A percentile compares a stretch with the other conserved stretches of the same genome.
phyloP scores from a whole-genome alignment of 2,797 vertebrate genomes.

The Miichthys miiuy region DNA sequence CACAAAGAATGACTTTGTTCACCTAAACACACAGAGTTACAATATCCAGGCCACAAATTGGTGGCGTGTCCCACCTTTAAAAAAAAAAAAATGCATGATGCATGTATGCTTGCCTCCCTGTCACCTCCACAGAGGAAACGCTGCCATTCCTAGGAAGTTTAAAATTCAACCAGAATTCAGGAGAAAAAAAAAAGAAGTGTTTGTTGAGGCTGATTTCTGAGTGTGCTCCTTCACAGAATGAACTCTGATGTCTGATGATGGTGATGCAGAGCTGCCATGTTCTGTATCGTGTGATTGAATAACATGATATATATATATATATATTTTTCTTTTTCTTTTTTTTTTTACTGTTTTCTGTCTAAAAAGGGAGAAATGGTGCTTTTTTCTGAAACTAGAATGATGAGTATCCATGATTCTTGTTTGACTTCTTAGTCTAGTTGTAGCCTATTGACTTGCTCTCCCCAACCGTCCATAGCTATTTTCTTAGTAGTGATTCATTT shows the following conservation, averaged over 20 bases:
- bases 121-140: constrained; percentile 37
- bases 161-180: constrained; percentile 24
- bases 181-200: neutral
- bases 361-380: constrained; percentile 86
- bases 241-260: constrained; percentile 45
- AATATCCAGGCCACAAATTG: constrained; percentile 24
- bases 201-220: constrained; percentile 34
- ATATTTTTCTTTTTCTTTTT: constrained; percentile 8
- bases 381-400: constrained; percentile 79
- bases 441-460: constrained; percentile 79
- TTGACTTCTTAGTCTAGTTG: constrained; percentile 77
- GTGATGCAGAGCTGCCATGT: constrained; percentile 48
- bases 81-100: constrained; percentile 32
- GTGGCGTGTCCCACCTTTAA: constrained; percentile 14
- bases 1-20: constrained; percentile 1
- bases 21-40: constrained; percentile 6
- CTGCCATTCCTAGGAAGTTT: constrained; percentile 22
- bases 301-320: constrained; percentile 43
- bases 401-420: constrained; percentile 72
- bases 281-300: constrained; percentile 55
- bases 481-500: constrained; percentile 79
- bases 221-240: constrained; percentile 48
- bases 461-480: constrained; percentile 80
- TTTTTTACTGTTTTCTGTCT: constrained; percentile 76
- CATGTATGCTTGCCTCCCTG: constrained; percentile 32